Percentiles rank a stretch among this genome's conserved stretches.
These are phyloP conservation scores for Phasianus colchicus DNA, from an alignment of 2,113 vertebrate genomes.

Conservation along the genomic window DNA sequence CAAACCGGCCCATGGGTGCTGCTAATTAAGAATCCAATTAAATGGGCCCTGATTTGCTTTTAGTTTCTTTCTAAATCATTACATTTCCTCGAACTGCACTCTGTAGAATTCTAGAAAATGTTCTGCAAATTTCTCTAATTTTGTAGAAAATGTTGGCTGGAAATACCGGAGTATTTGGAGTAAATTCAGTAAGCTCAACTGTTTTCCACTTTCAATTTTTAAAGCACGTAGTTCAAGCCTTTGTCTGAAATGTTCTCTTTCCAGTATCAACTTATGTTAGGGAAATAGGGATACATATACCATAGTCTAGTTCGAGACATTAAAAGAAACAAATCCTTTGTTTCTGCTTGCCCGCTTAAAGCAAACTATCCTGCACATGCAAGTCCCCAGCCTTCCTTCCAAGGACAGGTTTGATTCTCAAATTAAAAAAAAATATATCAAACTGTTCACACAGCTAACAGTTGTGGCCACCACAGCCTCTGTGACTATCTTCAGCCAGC, in stretches of 20 bases:
- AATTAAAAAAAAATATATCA: neutral
- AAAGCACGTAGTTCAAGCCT: neutral
- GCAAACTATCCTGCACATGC: neutral
- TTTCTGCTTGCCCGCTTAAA: neutral
- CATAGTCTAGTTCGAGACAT: neutral
- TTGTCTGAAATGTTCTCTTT: neutral
- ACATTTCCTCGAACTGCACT: neutral
- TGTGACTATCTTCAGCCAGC: neutral
- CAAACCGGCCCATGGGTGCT: neutral
- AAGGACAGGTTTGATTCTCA: neutral
- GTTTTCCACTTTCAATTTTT: neutral
- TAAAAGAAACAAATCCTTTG: neutral
- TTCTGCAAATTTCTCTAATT: neutral
- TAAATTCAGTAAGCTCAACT: neutral
- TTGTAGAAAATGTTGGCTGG: neutral
- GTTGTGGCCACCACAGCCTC: neutral
- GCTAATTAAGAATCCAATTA: conserved; percentile 7
- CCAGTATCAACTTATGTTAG: neutral
- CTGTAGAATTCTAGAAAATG: neutral
- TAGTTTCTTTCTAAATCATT: neutral
- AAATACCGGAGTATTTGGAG: neutral
- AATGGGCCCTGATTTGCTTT: neutral
- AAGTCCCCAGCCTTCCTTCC: neutral
- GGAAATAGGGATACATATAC: neutral
- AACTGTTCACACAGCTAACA: neutral